A percentile compares a stretch with the other conserved stretches of the same genome.
Evolutionary conservation across 2,113 vertebrate species (phyloP).

Genomic region (human): DNA sequence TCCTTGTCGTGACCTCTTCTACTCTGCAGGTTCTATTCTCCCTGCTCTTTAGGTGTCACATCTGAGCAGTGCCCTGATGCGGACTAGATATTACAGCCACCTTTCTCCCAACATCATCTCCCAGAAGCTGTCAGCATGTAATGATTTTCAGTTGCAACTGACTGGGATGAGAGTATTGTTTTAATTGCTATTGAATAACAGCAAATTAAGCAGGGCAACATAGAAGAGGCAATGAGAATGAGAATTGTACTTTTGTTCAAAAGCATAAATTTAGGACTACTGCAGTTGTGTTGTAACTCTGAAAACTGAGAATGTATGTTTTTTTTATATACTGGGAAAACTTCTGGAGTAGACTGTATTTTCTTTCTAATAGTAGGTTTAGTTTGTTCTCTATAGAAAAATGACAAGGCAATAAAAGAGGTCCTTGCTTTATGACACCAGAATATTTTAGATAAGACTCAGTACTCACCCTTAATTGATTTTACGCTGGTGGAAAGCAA

Average conservation of each 20-base stretch:
- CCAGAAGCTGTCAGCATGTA: background rate
- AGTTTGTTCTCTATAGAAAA: conserved; percentile 57
- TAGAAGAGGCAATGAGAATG: background rate
- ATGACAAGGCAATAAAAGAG: conserved; percentile 68
- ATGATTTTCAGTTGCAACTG: conserved; percentile 52
- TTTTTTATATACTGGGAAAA: conserved; percentile 49
- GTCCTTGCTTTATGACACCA: conserved; percentile 56
- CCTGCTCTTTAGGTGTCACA: background rate
- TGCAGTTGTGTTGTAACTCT: conserved; percentile 39
- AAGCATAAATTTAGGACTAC: conserved; percentile 54
- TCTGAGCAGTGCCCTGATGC: background rate
- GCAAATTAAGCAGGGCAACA: conserved; percentile 36
- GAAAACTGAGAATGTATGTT: conserved; percentile 66
- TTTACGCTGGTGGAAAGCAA: conserved; percentile 47
- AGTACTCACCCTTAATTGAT: conserved; percentile 65
- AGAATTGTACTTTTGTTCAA: conserved; percentile 54
- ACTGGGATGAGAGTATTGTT: background rate
- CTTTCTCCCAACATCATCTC: background rate
- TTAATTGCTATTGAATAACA: conserved; percentile 65
- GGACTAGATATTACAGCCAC: background rate
- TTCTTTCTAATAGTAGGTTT: conserved; percentile 64
- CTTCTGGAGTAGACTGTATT: conserved; percentile 69
- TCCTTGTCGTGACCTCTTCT: background rate
- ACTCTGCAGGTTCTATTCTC: background rate
- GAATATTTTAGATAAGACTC: conserved; percentile 75